Conservation (phyloP, 64 coral and sea anemone species). For the Orbicella faveolata region DNA sequence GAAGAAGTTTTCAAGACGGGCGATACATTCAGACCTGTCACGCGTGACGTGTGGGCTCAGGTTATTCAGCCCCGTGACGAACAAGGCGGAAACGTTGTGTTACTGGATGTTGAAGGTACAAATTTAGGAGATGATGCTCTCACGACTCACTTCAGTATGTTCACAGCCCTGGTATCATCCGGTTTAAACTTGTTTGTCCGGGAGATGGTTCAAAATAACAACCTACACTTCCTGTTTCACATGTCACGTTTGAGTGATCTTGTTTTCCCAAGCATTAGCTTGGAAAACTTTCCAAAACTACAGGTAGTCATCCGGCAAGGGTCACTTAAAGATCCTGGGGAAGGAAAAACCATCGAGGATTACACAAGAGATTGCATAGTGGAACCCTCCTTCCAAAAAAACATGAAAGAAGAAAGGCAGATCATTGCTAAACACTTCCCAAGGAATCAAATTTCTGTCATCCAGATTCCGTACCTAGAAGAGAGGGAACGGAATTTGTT, state of each 20-base stretch:
- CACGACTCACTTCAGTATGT: constrained; percentile 73
- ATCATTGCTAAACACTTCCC: constrained; percentile 53
- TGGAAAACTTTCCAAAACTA: constrained; percentile 53
- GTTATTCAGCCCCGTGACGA: not conserved
- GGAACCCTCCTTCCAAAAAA: constrained; percentile 17
- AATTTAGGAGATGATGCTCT: constrained; percentile 57
- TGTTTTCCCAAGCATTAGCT: constrained; percentile 35
- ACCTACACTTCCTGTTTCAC: constrained; percentile 60
- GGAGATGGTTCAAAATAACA: constrained; percentile 52
- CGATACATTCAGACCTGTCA: constrained; percentile 31
- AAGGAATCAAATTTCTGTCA: constrained; percentile 52
- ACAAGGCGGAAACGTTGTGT: constrained; percentile 1
- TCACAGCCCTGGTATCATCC: constrained; percentile 73
- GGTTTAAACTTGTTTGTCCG: constrained; percentile 57
- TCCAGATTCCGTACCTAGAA: not conserved
- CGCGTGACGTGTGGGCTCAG: constrained; percentile 54
- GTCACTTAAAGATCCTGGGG: constrained; percentile 21
- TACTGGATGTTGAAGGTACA: constrained; percentile 75
- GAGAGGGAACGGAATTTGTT: constrained; percentile 19
- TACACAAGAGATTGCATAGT: constrained; percentile 39
- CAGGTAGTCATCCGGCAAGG: constrained; percentile 43
- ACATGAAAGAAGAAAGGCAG: constrained; percentile 45
- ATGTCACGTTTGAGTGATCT: constrained; percentile 65
- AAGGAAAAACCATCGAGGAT: constrained; percentile 29
- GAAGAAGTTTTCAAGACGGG: constrained; percentile 60